phyloP scores from a whole-genome alignment of 2,113 vertebrate genomes.

The Natator depressus region DNA sequence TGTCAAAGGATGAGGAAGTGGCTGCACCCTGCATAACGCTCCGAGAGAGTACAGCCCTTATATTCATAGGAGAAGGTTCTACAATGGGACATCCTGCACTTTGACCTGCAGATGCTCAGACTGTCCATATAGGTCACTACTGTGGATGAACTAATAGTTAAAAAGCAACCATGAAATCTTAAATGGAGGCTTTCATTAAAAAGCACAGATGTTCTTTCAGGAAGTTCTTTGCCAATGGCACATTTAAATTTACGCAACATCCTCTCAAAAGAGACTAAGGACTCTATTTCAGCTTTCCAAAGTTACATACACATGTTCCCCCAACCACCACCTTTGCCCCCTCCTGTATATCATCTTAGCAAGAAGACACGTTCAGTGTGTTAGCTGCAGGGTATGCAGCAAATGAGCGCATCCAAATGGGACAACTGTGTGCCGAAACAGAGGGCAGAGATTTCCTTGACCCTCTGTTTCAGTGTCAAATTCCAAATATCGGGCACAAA shows the following conservation, averaged over 20 bases:
- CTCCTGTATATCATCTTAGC: not conserved
- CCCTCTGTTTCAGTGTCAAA: not conserved
- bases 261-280: slow-evolving; percentile 25
- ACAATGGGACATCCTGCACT: slow-evolving; percentile 9
- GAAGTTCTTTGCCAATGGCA: not conserved
- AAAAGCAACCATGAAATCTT: slow-evolving; percentile 13
- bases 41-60: slow-evolving; percentile 30
- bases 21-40: not conserved
- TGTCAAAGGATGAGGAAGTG: slow-evolving; percentile 14
- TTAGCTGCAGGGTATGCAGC: not conserved
- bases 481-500: fast-evolving
- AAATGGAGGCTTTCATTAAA: slow-evolving; percentile 49
- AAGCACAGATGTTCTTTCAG: slow-evolving; percentile 56
- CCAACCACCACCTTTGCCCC: slow-evolving; percentile 10
- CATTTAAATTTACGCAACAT: slow-evolving; percentile 32
- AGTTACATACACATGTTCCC: not conserved
- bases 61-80: slow-evolving; percentile 38
- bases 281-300: slow-evolving; percentile 7
- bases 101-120: slow-evolving; percentile 1
- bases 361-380: not conserved
- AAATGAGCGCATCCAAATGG: not conserved
- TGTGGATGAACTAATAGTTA: not conserved
- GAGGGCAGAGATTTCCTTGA: not conserved
- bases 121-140: not conserved
- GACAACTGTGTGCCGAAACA: fast-evolving